Evolutionary conservation across 2,113 vertebrate genomes (phyloP).

Genomic region (Gymnocephalus cernua): DNA sequence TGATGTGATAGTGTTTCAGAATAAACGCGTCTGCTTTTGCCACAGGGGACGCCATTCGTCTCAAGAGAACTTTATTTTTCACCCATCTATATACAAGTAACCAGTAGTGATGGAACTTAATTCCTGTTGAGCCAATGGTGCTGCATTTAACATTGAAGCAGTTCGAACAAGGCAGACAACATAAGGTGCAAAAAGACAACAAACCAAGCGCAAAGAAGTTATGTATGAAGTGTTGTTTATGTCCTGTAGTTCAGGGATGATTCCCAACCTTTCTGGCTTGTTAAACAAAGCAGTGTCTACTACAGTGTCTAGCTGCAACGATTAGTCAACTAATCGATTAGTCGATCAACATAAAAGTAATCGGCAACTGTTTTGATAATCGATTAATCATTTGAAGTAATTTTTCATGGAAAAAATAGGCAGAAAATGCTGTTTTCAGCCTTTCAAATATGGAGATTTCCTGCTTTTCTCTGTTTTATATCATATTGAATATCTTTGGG

Average conservation of each 20-base stretch:
- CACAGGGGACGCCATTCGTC: not conserved
- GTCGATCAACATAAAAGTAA: too few relatives aligned
- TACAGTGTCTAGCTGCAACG: too few relatives aligned
- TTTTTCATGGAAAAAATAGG: too few relatives aligned
- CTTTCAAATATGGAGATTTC: too few relatives aligned
- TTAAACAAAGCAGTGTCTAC: too few relatives aligned
- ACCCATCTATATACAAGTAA: too few relatives aligned
- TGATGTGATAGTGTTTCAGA: not conserved
- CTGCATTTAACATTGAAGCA: not conserved
- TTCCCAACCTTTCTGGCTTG: not conserved
- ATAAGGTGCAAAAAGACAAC: not conserved
- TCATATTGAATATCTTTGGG: too few relatives aligned
- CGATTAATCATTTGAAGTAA: too few relatives aligned
- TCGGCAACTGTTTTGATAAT: too few relatives aligned
- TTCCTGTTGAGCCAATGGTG: not conserved
- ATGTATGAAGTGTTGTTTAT: not conserved
- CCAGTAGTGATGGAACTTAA: not conserved
- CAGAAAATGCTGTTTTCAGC: too few relatives aligned
- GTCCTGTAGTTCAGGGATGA: not conserved
- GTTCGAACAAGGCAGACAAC: not conserved
- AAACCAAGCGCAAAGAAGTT: not conserved
- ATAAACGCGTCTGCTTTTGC: not conserved
- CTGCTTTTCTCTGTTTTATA: too few relatives aligned
- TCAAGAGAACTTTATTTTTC: not conserved
- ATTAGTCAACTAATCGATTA: too few relatives aligned